Percentiles rank a stretch among this genome's conserved stretches.
These are phyloP conservation scores for Sphyrna mokarran DNA, from an alignment of 2,113 vertebrate genomes.

Conservation along the genomic window DNA sequence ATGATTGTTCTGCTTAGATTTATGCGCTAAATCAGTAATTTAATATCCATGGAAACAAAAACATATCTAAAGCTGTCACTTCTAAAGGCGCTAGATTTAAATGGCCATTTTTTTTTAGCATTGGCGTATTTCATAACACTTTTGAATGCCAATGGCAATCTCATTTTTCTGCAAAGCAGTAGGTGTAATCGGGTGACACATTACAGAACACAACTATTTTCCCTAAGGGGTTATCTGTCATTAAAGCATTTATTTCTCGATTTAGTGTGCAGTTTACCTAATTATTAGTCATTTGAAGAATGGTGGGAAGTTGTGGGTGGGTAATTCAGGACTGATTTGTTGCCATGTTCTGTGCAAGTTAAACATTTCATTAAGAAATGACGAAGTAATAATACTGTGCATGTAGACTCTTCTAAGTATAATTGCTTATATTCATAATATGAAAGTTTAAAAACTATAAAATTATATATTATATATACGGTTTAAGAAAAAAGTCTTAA, in stretches of 20 bases:
- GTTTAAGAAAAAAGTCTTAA: neutral
- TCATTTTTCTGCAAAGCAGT: conserved; percentile 6
- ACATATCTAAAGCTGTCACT: neutral
- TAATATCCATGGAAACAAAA: conserved; percentile 8
- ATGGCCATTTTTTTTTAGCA: neutral
- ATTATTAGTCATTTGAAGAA: conserved; percentile 22
- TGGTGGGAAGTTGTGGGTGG: conserved; percentile 27
- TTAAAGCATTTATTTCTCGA: conserved; percentile 23
- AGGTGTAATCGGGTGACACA: neutral
- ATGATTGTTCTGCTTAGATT: neutral
- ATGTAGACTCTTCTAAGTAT: neutral
- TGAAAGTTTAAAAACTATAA: neutral
- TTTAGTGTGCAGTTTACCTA: conserved; percentile 10
- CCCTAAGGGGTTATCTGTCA: conserved; percentile 14
- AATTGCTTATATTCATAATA: neutral
- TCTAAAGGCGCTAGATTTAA: neutral
- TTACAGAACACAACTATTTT: conserved; percentile 27
- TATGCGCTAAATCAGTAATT: neutral
- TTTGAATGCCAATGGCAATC: neutral
- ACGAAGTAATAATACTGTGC: neutral
- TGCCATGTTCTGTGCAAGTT: neutral
- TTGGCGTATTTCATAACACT: neutral
- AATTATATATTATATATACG: neutral
- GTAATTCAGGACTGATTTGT: conserved; percentile 25
- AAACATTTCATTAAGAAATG: neutral